Evolutionary conservation across 2,113 vertebrate genomes (phyloP).

Genomic region (Macquaria ambigua): DNA sequence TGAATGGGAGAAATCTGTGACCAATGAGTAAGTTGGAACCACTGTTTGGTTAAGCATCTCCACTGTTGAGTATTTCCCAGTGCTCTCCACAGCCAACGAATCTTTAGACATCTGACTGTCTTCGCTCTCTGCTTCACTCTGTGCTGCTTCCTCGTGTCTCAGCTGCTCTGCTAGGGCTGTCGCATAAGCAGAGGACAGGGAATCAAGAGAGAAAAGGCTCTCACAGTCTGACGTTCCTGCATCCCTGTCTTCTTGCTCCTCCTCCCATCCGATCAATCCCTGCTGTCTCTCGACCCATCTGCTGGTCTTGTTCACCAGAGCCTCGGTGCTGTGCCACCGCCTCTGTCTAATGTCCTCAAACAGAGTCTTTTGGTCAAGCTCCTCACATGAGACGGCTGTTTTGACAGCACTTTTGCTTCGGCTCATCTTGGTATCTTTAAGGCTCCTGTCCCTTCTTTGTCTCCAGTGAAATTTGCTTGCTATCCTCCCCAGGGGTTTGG

Average conservation of each 20-base stretch:
- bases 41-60: conserved; percentile 32
- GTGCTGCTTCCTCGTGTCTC: conserved; percentile 78
- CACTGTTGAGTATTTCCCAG: conserved; percentile 32
- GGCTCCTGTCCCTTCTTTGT: conserved; percentile 63
- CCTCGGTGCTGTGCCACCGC: conserved; percentile 88
- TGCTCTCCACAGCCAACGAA: conserved; percentile 83
- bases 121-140: conserved; percentile 89
- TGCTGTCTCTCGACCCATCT: conserved; percentile 68
- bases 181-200: conserved; percentile 89
- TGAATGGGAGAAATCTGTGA: conserved; percentile 39
- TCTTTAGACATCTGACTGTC: conserved; percentile 94
- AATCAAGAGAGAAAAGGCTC: conserved; percentile 93
- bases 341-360: conserved; percentile 60
- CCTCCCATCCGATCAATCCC: conserved; percentile 69
- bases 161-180: conserved; percentile 81
- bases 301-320: conserved; percentile 77
- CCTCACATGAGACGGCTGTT: conserved; percentile 84
- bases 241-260: conserved; percentile 68
- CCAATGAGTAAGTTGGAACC: conserved; percentile 47
- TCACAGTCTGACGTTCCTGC: conserved; percentile 88
- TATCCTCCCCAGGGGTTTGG: conserved; percentile 70
- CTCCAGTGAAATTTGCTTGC: conserved; percentile 63
- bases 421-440: conserved; percentile 64
- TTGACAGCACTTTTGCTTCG: conserved; percentile 73
- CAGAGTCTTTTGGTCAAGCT: conserved; percentile 80